Base-by-base conservation (phyloP, 2,797 vertebrate species). In the Galagoides demidoff region DNA sequence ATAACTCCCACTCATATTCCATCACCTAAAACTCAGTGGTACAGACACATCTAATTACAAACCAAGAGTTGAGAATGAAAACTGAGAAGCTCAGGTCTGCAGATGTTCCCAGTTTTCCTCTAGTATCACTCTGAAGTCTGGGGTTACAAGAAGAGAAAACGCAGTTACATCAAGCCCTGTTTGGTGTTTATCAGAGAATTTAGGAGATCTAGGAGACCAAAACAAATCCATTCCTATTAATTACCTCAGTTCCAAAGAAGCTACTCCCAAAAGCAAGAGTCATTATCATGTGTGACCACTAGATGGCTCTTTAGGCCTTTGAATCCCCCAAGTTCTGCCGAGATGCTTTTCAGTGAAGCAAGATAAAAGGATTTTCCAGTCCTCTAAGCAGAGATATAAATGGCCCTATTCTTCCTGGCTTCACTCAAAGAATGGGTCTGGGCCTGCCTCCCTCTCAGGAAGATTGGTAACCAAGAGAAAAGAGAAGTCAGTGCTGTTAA, bases 361-460 rank as follows among this genome's bases (percentile, higher is more conserved):
- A 31, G 59, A 73, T 92, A 90, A 96, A 93, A 96, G 84, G 91
- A 94, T 94, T 98, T 95, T 97, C 93, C 91, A 83, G 94, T 78
- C 71, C 82, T 90, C 77, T 83, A 85, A 97, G 89, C 95, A 97
- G 57, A 79, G 17, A 89, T 86, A 66, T 76, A 95, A 97, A 97
- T 57, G 83, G 64, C 29, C 88, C 84, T 97, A 84, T 97, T 96
- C 88, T 97, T 96, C 74, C 43, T 31, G 66, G 70, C 39, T 70
- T 96, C 43, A 27, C 66, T 57, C 93, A 91, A 90, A 97, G 96
- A 94, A 89, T 52, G 64, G 22, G 63, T 79, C 95, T 89, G 88
- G 95, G 92, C 68, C 77, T 89, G 87, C 31, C 64, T 89, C 57
- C 59, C 79, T 82, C 68, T 73, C 55, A 0, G 79, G 74, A 89